A percentile compares a stretch with the other conserved stretches of the same genome.
phyloP scores from a whole-genome alignment of 1,140 invertebrate species.

The Marisa cornuarietis region DNA sequence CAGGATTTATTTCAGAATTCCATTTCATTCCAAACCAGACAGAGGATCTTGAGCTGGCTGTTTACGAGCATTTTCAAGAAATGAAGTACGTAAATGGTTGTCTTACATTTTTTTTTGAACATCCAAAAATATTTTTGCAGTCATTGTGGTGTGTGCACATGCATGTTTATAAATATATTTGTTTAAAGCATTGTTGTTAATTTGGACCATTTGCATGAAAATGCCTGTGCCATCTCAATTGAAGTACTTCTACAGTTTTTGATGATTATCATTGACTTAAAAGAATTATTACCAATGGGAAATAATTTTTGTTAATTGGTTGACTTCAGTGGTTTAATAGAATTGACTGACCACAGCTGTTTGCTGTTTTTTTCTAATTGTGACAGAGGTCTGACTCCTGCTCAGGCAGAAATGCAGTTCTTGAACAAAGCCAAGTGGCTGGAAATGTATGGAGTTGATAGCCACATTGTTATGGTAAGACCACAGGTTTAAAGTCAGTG shows the following conservation, averaged over 20 bases:
- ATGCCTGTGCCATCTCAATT: too few species aligned
- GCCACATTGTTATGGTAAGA: conserved; percentile 80
- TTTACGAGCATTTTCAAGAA: conserved; percentile 88
- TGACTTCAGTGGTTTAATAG: background rate
- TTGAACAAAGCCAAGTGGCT: conserved; percentile 84
- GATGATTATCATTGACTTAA: background rate
- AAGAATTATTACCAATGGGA: background rate
- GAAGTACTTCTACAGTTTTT: too few species aligned
- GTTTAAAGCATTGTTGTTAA: background rate
- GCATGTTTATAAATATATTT: background rate
- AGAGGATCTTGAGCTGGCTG: conserved; percentile 86
- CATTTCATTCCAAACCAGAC: conserved; percentile 87
- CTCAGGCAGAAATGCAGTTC: conserved; percentile 78
- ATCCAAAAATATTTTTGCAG: background rate
- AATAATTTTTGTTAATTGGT: background rate
- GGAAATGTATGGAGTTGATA: conserved; percentile 81
- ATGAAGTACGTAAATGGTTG: conserved; percentile 67
- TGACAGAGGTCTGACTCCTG: conserved; percentile 75
- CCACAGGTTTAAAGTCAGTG: too few species aligned
- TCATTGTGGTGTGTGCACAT: background rate
- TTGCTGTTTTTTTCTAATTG: conserved; percentile 11
- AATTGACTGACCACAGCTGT: background rate
- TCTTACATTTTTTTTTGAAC: background rate
- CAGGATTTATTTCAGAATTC: conserved; percentile 97
- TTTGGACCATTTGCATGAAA: too few species aligned